These are phyloP conservation scores for Drosophila elegans DNA, from an alignment of 1,140 invertebrate genomes.

Conservation along the genomic window DNA sequence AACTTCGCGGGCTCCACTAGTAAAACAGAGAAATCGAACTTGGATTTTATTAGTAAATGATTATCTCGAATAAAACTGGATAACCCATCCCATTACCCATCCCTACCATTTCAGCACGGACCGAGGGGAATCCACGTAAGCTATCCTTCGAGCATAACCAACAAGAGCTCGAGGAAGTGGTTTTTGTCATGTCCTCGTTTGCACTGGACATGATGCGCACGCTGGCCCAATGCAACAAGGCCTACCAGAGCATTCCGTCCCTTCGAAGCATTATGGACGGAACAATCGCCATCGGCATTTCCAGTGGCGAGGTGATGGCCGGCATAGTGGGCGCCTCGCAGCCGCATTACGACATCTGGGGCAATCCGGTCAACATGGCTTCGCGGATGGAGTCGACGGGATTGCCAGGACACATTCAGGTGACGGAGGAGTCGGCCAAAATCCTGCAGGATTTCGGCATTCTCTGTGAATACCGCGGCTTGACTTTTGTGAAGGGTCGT, in stretches of 20 bases:
- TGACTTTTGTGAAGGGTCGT: constrained; percentile 32
- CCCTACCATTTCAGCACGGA: not conserved
- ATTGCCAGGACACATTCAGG: constrained; percentile 90
- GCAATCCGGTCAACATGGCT: constrained; percentile 97
- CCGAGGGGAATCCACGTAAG: not conserved
- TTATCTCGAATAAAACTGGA: no score
- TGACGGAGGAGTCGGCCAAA: constrained; percentile 90
- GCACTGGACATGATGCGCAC: constrained; percentile 62
- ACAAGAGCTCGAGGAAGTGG: constrained; percentile 33
- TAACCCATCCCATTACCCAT: not conserved
- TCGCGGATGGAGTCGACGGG: constrained; percentile 96
- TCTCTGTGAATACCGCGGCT: constrained; percentile 19
- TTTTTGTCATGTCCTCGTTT: constrained; percentile 55
- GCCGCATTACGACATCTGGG: constrained; percentile 94
- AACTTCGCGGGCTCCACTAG: constrained; percentile 17
- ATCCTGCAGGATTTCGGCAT: constrained; percentile 86
- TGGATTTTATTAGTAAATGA: not conserved
- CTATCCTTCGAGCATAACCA: not conserved
- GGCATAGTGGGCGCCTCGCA: constrained; percentile 96
- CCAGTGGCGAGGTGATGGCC: constrained; percentile 93
- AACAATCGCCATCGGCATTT: constrained; percentile 87
- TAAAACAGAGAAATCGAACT: not conserved
- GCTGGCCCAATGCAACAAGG: constrained; percentile 26
- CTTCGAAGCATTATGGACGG: constrained; percentile 5
- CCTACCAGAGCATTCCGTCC: constrained; percentile 17